These are phyloP conservation scores for Tenebrio molitor DNA, from an alignment of 1,140 invertebrate genomes.

Conservation along the genomic window DNA sequence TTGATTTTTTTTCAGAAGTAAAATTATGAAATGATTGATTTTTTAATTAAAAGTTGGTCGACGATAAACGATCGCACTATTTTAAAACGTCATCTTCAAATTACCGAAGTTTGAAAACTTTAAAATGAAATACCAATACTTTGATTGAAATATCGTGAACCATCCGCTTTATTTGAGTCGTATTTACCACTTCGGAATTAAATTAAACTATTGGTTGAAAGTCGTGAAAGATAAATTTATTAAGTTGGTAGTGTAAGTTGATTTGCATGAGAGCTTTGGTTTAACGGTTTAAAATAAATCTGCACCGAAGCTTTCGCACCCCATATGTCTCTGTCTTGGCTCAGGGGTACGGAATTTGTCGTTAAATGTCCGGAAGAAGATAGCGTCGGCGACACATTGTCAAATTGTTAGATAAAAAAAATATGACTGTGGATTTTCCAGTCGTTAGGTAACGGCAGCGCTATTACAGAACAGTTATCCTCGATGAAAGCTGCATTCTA, in stretches of 20 bases:
- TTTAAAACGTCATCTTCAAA: background rate
- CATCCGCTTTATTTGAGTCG: too few species aligned
- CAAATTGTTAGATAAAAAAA: conserved; percentile 4
- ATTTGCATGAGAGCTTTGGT: too few species aligned
- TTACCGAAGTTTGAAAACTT: conserved; percentile 24
- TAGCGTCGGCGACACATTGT: background rate
- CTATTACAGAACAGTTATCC: conserved; percentile 20
- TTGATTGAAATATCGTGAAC: background rate
- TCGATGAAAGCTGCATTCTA: conserved; percentile 33
- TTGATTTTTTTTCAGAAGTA: too few species aligned
- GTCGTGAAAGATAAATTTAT: too few species aligned
- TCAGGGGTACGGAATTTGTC: background rate
- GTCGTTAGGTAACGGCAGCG: conserved; percentile 1
- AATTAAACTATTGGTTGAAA: too few species aligned
- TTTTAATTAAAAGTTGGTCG: conserved; percentile 10
- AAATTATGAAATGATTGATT: background rate
- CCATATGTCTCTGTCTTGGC: conserved; percentile 2
- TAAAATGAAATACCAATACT: conserved; percentile 10
- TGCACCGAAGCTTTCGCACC: background rate
- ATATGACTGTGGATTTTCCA: conserved; percentile 11
- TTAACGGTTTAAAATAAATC: background rate
- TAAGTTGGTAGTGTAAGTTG: too few species aligned
- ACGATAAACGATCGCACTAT: background rate
- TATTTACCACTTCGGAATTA: too few species aligned
- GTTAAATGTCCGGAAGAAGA: conserved; percentile 2